Base-by-base conservation (phyloP, 2,113 vertebrate genomes). In the Lanius ludovicianus region DNA sequence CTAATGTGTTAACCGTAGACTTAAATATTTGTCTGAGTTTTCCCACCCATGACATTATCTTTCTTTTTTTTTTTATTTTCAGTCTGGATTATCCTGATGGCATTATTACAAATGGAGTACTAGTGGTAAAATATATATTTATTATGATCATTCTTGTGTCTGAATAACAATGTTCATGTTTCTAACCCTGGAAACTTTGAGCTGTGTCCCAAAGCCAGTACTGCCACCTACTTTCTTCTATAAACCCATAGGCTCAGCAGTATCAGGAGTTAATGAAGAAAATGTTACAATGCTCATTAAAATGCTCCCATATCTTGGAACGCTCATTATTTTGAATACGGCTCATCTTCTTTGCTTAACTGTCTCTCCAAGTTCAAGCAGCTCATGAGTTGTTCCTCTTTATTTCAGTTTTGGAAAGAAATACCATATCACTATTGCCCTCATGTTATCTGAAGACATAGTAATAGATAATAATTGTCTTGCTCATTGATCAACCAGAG, bases 121-220 rank as follows among this genome's bases (percentile, higher is more conserved):
- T 99, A 39, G 97, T 99, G 98, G 98, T 99, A 98, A 98, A 98
- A 97, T 83, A 55, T 73, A 49, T 73, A 67, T 79, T 93, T 96
- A 17, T 81, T 78, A 28, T 2, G 2, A 14, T 89, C 16, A 84
- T 76, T 75, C 46, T 46, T 84, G 12, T 92, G 39, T 11, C 22
- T 84, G 9, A 27, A 17, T 78, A 52, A 44, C 11, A 57, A 37
- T 11, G 15, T 69, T 80, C 3, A 1, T 55, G 7, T 62, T 84
- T 88, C 39, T 77, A 59, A 68, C 30, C 55, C 7, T 28, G 55
- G 46, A 49, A 85, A 35, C 19, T 33, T 62, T 49, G 25, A 82
- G 14, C 41, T 84, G 4, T 78, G 46, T 63, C 39, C 46, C 42
- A 47, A 83, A 89, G 39, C 9, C 19, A 28, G 24, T 59, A 20